phyloP scores from a whole-genome alignment of 2,797 vertebrate genomes.

The Pseudochirops cupreus region DNA sequence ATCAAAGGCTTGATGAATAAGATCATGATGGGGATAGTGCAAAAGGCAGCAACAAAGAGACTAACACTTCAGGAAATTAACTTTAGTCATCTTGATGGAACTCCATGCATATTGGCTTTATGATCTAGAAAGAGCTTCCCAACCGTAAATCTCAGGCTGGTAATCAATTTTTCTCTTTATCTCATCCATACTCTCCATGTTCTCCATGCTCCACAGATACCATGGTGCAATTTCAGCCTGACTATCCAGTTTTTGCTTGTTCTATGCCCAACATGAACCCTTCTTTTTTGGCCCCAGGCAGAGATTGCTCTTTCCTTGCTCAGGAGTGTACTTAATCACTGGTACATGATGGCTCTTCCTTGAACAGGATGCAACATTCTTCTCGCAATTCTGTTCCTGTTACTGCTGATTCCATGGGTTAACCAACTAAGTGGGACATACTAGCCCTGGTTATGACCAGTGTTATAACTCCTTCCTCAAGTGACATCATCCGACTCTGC shows the following conservation, averaged over 20 bases:
- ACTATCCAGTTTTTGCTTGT: background rate
- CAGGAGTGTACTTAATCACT: background rate
- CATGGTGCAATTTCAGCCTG: background rate
- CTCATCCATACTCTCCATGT: background rate
- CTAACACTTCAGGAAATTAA: background rate
- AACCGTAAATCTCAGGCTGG: background rate
- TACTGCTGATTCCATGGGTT: background rate
- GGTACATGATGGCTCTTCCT: background rate
- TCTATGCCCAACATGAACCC: background rate
- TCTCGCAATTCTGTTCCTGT: background rate
- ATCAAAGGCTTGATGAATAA: background rate
- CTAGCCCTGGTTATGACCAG: background rate
- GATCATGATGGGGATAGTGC: background rate
- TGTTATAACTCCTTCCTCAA: background rate
- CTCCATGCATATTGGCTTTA: background rate
- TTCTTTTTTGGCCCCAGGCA: background rate
- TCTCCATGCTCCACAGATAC: background rate
- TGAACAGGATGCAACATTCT: background rate
- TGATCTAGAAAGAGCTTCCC: background rate
- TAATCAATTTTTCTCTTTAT: background rate
- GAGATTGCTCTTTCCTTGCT: background rate
- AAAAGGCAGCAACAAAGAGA: background rate
- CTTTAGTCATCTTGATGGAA: background rate
- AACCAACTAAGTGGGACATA: background rate
- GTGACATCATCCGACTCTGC: background rate